These are phyloP conservation scores for Dione vanillae DNA, from an alignment of 2,888 invertebrate genomes.

Conservation along the genomic window DNA sequence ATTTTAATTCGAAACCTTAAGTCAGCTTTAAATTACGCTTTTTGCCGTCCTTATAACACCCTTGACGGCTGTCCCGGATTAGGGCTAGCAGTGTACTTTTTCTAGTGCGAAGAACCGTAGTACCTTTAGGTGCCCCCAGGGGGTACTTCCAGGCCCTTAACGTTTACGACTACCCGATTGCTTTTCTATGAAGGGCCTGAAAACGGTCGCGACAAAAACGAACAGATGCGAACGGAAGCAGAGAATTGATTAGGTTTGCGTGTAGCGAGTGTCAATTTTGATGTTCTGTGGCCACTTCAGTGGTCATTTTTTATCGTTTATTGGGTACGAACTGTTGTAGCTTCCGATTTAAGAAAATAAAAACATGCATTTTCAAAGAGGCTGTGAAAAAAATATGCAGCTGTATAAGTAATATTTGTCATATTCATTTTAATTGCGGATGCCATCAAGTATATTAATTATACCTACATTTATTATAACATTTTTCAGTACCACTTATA, in stretches of 20 bases:
- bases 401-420: constrained; percentile 1
- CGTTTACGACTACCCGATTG: constrained; percentile 87
- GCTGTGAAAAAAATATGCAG: constrained; percentile 8
- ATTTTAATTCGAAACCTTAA: constrained; percentile 83
- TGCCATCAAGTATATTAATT: neutral
- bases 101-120: constrained; percentile 80
- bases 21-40: constrained; percentile 83
- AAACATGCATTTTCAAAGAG: neutral
- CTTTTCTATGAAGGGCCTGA: constrained; percentile 83
- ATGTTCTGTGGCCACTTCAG: constrained; percentile 53
- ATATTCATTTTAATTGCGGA: neutral
- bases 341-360: constrained; percentile 56
- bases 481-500: neutral
- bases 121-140: constrained; percentile 82
- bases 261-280: constrained; percentile 52
- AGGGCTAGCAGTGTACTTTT: constrained; percentile 77
- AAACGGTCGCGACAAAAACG: constrained; percentile 72
- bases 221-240: constrained; percentile 73
- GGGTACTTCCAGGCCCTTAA: constrained; percentile 84
- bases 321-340: constrained; percentile 44
- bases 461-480: neutral
- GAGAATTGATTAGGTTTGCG: constrained; percentile 64
- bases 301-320: constrained; percentile 46
- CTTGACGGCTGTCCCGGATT: constrained; percentile 74
- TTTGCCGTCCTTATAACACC: constrained; percentile 80